phyloP scores from a whole-genome alignment of 2,888 invertebrate species.

The Copidosoma aretas region DNA sequence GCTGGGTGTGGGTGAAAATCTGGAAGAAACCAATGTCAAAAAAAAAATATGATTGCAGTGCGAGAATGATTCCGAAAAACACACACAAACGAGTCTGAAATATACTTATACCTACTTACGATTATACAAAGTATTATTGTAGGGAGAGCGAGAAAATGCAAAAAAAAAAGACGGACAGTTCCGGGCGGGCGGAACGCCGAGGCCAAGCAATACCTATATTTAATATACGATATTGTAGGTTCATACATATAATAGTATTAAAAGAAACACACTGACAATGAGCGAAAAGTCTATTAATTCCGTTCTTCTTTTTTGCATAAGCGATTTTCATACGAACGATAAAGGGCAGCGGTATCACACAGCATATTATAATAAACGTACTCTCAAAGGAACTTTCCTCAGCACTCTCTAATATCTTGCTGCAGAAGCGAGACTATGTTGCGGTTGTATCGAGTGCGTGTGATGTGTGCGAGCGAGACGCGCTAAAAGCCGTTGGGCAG shows the following conservation, averaged over 20 bases:
- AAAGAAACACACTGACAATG: conserved; percentile 14
- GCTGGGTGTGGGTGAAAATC: conserved; percentile 10
- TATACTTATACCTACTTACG: neutral
- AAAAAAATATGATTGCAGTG: neutral
- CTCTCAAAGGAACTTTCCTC: too few relatives aligned
- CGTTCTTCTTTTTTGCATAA: conserved; percentile 11
- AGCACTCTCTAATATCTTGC: too few relatives aligned
- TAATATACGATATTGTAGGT: conserved; percentile 23
- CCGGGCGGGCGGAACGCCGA: conserved; percentile 40
- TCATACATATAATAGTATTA: conserved; percentile 14
- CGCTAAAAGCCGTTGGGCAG: too few relatives aligned
- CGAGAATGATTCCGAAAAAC: conserved; percentile 19
- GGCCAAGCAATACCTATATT: conserved; percentile 41
- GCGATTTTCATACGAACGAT: neutral
- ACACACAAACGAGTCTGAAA: too few relatives aligned
- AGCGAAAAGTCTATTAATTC: conserved; percentile 30
- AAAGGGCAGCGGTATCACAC: neutral
- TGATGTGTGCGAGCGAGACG: too few relatives aligned
- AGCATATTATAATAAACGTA: too few relatives aligned
- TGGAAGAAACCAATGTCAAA: conserved; percentile 12
- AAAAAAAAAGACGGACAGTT: conserved; percentile 1
- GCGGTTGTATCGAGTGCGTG: too few relatives aligned
- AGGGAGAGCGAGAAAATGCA: conserved; percentile 43
- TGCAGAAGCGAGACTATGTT: too few relatives aligned
- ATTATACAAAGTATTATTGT: conserved; percentile 5